Evolutionary conservation across 1,140 invertebrate genomes (phyloP).

Genomic region (Argopecten irradians): DNA sequence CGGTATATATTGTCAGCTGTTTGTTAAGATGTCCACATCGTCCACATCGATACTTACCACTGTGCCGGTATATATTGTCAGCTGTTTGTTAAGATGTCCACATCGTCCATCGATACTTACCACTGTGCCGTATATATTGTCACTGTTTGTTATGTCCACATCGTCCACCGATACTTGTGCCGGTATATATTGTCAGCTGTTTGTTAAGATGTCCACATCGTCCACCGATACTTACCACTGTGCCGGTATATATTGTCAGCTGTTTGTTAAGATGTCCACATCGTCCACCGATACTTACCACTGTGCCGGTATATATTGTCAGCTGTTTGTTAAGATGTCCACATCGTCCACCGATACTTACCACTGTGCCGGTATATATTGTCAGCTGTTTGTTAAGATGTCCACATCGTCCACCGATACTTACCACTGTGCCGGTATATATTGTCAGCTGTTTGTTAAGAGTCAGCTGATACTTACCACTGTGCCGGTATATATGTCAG

Average conservation of each 20-base stretch:
- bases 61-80: neutral
- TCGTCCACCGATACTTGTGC: constrained; percentile 81
- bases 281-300: constrained; percentile 82
- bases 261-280: too few species aligned
- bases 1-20: constrained; percentile 95
- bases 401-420: constrained; percentile 63
- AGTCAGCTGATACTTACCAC: too few species aligned
- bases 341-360: constrained; percentile 78
- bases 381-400: constrained; percentile 96
- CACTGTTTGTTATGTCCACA: too few species aligned
- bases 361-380: constrained; percentile 95
- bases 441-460: constrained; percentile 95
- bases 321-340: constrained; percentile 94
- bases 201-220: too few species aligned
- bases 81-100: too few species aligned
- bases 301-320: constrained; percentile 95
- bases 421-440: constrained; percentile 95
- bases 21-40: constrained; percentile 67
- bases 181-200: constrained; percentile 95
- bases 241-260: constrained; percentile 95
- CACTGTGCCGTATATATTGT: constrained; percentile 96
- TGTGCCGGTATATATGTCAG: too few species aligned
- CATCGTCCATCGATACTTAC: constrained; percentile 80
- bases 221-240: constrained; percentile 84
- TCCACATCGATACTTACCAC: neutral